A percentile compares a stretch with the other conserved stretches of the same genome.
phyloP scores from a whole-genome alignment of 1,140 invertebrate species.

The Megalopta genalis region DNA sequence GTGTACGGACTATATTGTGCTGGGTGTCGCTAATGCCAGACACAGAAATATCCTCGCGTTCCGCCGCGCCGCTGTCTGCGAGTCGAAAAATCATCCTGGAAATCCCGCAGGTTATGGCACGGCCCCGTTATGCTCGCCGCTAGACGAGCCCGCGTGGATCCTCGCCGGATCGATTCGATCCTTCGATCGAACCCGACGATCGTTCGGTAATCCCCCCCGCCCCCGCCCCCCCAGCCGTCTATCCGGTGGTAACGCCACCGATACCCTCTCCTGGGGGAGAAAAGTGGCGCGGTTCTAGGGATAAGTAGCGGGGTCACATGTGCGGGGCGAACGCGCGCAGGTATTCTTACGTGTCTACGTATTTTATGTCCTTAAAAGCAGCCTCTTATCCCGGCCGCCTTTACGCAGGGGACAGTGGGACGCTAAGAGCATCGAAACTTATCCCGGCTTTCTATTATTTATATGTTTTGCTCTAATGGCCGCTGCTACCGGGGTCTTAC shows the following conservation, averaged over 20 bases:
- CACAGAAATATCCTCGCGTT: too few species aligned
- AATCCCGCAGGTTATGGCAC: background rate
- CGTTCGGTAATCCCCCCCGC: background rate
- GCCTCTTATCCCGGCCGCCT: conserved; percentile 49
- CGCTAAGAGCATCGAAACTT: conserved; percentile 52
- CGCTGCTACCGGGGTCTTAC: background rate
- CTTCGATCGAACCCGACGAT: background rate
- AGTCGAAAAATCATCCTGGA: background rate
- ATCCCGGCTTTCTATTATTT: conserved; percentile 42
- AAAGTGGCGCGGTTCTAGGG: conserved; percentile 38
- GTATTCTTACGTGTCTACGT: conserved; percentile 59
- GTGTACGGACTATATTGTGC: background rate
- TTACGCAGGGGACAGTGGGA: conserved; percentile 46
- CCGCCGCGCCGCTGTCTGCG: too few species aligned
- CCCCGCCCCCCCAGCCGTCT: too few species aligned
- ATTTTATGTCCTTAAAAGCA: conserved; percentile 65
- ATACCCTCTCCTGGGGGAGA: conserved; percentile 33
- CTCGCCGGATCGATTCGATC: conserved; percentile 16
- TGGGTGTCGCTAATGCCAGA: background rate
- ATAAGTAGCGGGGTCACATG: conserved; percentile 30
- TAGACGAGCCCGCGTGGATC: background rate
- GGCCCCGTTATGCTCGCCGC: background rate
- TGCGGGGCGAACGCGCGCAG: conserved; percentile 28
- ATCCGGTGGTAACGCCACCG: background rate
- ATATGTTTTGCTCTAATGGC: conserved; percentile 29